A percentile compares a stretch with the other conserved stretches of the same genome.
Conservation (phyloP, 1,140 invertebrate species). For the Notospermus geniculatus region DNA sequence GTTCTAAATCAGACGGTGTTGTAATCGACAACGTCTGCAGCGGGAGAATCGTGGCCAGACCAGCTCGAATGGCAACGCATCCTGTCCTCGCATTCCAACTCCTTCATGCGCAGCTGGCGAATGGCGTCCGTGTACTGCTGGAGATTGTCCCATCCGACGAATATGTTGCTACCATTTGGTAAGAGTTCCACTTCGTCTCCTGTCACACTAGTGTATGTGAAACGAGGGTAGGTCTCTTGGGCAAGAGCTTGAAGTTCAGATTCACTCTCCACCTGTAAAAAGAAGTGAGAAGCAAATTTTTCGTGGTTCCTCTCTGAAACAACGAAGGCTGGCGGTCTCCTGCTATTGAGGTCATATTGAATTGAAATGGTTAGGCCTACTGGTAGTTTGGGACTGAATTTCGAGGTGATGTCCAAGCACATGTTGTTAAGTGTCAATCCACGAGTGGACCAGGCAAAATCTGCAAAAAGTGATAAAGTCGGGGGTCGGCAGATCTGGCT, state of each 20-base stretch:
- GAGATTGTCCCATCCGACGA: conserved; percentile 49
- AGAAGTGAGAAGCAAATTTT: no score
- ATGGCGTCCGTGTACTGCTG: conserved; percentile 50
- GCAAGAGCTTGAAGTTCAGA: conserved; percentile 46
- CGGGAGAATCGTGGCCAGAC: conserved; percentile 51
- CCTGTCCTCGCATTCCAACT: conserved; percentile 38
- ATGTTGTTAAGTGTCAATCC: no score
- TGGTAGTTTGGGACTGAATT: no score
- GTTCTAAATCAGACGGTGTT: conserved; percentile 48
- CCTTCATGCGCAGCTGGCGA: conserved; percentile 40
- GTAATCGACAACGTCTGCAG: conserved; percentile 46
- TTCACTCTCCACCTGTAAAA: conserved; percentile 50
- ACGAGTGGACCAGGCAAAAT: no score
- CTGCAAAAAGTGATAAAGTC: no score
- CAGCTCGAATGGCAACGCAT: conserved; percentile 41
- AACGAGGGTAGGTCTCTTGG: conserved; percentile 44
- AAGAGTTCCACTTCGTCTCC: conserved; percentile 49
- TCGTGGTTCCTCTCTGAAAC: no score
- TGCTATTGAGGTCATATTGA: no score
- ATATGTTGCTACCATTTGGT: conserved; percentile 36
- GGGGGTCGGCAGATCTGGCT: no score
- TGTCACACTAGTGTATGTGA: conserved; percentile 44
- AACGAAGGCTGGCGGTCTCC: no score
- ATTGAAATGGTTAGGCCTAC: neutral
- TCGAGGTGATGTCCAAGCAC: no score